Percentiles rank a stretch among this genome's conserved stretches.
These are phyloP conservation scores for Oreocharis arfaki DNA, from an alignment of 2,113 vertebrate species.

Conservation along the genomic window DNA sequence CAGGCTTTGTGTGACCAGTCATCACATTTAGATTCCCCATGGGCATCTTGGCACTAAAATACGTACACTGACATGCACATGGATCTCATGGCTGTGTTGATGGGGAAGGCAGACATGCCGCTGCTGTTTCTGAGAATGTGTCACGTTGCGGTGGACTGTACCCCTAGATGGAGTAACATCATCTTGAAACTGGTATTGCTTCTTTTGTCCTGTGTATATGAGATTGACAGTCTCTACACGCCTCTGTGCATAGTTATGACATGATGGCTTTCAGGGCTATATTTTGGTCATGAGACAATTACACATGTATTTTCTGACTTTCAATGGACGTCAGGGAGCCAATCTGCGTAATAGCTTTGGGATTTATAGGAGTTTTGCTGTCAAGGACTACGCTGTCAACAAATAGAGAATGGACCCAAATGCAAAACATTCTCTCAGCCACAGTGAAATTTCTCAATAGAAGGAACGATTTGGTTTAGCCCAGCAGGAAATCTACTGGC, in stretches of 20 bases:
- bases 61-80: rapidly evolving
- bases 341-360: not conserved
- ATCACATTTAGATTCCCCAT: not conserved
- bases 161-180: not conserved
- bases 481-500: not conserved
- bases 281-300: not conserved
- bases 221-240: not conserved
- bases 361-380: not conserved
- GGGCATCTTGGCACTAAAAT: too few relatives aligned
- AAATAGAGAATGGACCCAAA: not conserved
- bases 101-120: not conserved
- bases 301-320: not conserved
- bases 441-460: not conserved
- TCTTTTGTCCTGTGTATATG: not conserved
- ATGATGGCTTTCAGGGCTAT: not conserved
- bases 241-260: not conserved
- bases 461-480: not conserved
- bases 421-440: not conserved
- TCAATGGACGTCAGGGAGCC: not conserved
- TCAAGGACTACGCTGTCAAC: not conserved
- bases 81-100: not conserved
- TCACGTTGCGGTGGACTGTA: not conserved
- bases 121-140: not conserved
- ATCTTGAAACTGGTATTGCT: not conserved
- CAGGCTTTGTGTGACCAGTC: not conserved